Evolutionary conservation across 2,113 vertebrate species (phyloP), one percentile per base, ranked within the genome.

Genomic region (Heterocephalus glaber): DNA sequence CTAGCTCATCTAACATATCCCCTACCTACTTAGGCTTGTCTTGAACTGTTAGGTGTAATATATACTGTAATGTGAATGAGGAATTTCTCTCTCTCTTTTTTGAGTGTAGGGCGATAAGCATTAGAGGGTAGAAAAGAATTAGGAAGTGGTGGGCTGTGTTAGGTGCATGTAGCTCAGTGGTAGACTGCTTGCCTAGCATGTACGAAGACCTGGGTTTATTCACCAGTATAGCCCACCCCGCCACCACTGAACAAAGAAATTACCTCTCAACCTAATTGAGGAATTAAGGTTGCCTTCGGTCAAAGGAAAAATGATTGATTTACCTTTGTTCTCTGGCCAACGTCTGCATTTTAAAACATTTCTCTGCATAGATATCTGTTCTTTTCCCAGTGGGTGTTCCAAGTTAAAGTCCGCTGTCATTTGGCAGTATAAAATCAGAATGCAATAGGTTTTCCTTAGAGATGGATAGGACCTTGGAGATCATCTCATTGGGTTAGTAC

Each of bases 361-460:
- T 95, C 22, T 94, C n/a, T 72, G 70, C 49, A 65, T 41, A 60
- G 52, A 19, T 35, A 35, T 41, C 16, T 77, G 22, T 88, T 94
- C 47, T 79, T 13, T 19, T 33, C 14, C 1, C 28, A 17, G 20
- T 60, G 35, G 33, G 5, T 74, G 13, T 79, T 95, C 9, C 38
- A 28, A 54, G 5, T 83, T 58, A 65, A 82, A 82, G 8, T 56
- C 68, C 17, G 24, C 28, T 61, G 89, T 11, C 49, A 44, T 49
- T 90, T 70, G 90, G 88, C n/a, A 92, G 35, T 52, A 63, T 83
- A 58, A 61, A 81, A 85, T 92, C 60, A 89, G 44, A 96, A 81
- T 17, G 49, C 16, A 6, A 52, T 38, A 33, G 68, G 82, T 30
- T 96, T 83, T 24, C 80, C 84, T 82, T 83, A 54, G 20, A 92